These are phyloP conservation scores for Discoglossus pictus DNA, from an alignment of 2,797 vertebrate species.

Conservation along the genomic window DNA sequence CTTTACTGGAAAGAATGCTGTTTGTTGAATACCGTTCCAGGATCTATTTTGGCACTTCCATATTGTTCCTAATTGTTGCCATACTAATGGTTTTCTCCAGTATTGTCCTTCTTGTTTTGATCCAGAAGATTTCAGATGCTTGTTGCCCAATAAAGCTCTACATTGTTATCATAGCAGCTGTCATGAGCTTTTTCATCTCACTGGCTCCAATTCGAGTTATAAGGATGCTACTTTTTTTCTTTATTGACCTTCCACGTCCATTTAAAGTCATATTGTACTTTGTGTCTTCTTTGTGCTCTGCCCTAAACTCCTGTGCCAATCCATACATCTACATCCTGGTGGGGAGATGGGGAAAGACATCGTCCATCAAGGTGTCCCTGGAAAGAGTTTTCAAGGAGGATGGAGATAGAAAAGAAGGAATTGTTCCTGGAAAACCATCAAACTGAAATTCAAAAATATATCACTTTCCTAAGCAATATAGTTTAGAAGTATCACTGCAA, in stretches of 20 bases:
- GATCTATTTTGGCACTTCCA: constrained; percentile 41
- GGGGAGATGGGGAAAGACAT: constrained; percentile 39
- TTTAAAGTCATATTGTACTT: constrained; percentile 12
- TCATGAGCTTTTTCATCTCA: constrained; percentile 59
- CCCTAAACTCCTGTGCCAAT: constrained; percentile 47
- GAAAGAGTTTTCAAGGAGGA: constrained; percentile 33
- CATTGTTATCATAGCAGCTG: constrained; percentile 39
- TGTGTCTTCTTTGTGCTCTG: constrained; percentile 53
- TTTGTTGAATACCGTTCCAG: constrained; percentile 2
- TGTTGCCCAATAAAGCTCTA: constrained; percentile 50
- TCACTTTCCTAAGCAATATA: no score
- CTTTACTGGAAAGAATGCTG: not conserved
- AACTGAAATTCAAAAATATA: no score
- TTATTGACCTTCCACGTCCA: constrained; percentile 29
- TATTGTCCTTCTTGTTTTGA: constrained; percentile 50
- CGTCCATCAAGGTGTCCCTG: constrained; percentile 12
- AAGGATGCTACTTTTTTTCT: constrained; percentile 54
- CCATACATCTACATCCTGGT: constrained; percentile 51
- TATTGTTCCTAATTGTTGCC: constrained; percentile 55
- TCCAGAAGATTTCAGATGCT: constrained; percentile 53
- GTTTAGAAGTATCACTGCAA: no score
- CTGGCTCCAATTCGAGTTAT: constrained; percentile 59
- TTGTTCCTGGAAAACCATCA: no score
- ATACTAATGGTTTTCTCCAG: constrained; percentile 54
- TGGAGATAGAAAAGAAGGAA: no score